Conservation (phyloP, 2,888 invertebrate species). For the Netelia fuscicornis region DNA sequence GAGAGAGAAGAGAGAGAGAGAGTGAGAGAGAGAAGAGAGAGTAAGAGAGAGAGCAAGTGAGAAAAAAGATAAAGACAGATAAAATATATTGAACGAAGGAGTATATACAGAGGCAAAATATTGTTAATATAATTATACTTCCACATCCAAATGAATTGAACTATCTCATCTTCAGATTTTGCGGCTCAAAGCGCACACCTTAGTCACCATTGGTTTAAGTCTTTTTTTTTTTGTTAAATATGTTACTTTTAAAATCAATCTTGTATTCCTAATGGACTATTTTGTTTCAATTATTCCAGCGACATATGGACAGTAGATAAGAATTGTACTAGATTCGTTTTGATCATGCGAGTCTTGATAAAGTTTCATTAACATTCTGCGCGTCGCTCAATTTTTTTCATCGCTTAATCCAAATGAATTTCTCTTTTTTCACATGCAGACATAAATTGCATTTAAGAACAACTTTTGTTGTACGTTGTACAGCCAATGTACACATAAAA, state of each 20-base stretch:
- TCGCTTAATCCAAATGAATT: not conserved
- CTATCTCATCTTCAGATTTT: constrained; percentile 21
- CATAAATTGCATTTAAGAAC: constrained; percentile 31
- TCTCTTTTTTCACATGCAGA: constrained; percentile 44
- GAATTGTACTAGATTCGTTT: not conserved
- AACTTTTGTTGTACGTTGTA: not conserved
- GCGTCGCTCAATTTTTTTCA: not conserved
- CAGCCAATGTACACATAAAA: not conserved
- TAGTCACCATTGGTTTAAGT: not conserved
- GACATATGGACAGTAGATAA: not conserved
- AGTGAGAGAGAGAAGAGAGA: constrained; percentile 10
- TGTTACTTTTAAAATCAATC: not conserved
- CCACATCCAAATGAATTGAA: constrained; percentile 32
- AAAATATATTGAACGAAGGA: constrained; percentile 21
- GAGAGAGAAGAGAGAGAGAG: constrained; percentile 4
- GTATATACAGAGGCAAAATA: constrained; percentile 50
- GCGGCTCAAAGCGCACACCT: constrained; percentile 35
- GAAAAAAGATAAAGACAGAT: constrained; percentile 30
- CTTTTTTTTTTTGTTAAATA: not conserved
- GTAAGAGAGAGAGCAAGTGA: not conserved
- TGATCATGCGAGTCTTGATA: constrained; percentile 7
- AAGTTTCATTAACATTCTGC: constrained; percentile 10
- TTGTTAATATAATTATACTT: constrained; percentile 39
- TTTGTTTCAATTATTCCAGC: not conserved
- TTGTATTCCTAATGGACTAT: not conserved